phyloP scores from a whole-genome alignment of 2,113 vertebrate species.

The Rostratula benghalensis region DNA sequence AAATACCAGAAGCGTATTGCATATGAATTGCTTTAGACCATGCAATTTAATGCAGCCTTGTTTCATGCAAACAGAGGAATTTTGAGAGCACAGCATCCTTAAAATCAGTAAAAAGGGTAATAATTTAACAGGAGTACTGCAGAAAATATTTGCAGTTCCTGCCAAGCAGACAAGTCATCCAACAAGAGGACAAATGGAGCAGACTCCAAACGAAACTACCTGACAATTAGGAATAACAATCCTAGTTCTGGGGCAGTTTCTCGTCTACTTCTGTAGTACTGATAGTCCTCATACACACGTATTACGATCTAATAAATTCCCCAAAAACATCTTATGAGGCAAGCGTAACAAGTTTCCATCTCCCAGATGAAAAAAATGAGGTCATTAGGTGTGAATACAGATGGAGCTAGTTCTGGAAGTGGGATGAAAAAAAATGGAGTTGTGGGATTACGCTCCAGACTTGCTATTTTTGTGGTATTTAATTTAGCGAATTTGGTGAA shows the following conservation, averaged over 20 bases:
- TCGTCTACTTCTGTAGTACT: not conserved
- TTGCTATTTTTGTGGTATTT: not conserved
- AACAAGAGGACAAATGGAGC: not conserved
- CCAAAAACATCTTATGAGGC: not conserved
- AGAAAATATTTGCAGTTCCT: not conserved
- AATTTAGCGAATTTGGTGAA: not conserved
- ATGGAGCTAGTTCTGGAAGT: not conserved
- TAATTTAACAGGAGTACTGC: not conserved
- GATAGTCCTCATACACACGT: not conserved
- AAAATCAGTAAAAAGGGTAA: not conserved
- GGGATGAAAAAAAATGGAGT: not conserved
- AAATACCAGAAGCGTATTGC: conserved; percentile 19
- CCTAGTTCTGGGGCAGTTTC: not conserved
- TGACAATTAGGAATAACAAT: not conserved
- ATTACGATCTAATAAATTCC: not conserved
- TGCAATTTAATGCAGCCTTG: not conserved
- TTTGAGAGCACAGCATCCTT: not conserved
- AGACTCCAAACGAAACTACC: not conserved
- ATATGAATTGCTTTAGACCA: not conserved
- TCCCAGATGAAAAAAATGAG: not conserved
- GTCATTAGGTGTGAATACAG: not conserved
- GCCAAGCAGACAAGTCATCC: not conserved
- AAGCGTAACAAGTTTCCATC: not conserved
- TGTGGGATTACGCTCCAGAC: not conserved
- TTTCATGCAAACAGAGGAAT: not conserved